A percentile compares a stretch with the other conserved stretches of the same genome.
These are phyloP conservation scores for Parapsyche elsis DNA, from an alignment of 1,140 invertebrate species.

Conservation along the genomic window DNA sequence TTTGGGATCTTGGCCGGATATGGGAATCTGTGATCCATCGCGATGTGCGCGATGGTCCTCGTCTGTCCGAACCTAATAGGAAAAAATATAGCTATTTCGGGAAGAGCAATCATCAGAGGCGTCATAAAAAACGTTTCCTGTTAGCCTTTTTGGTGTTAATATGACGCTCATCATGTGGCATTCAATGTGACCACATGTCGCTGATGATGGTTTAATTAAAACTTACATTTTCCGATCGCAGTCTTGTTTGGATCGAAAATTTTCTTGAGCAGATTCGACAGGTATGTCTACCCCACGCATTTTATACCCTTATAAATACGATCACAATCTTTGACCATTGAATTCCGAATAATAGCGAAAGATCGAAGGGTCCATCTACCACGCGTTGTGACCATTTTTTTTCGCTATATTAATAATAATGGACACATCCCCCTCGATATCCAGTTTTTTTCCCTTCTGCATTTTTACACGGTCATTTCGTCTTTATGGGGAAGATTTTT, in stretches of 20 bases:
- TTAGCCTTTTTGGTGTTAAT: constrained; percentile 10
- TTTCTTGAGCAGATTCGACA: constrained; percentile 31
- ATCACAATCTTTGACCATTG: constrained; percentile 51
- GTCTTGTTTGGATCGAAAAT: constrained; percentile 20
- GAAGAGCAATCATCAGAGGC: not conserved
- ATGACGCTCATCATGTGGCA: not conserved
- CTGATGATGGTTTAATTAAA: constrained; percentile 5
- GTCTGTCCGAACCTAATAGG: constrained; percentile 17
- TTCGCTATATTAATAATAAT: constrained; percentile 30
- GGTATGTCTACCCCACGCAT: constrained; percentile 18
- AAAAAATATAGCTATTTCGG: constrained; percentile 10
- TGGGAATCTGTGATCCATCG: constrained; percentile 22
- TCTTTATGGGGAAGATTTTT: not conserved
- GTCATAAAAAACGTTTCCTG: constrained; percentile 27
- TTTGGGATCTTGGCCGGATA: constrained; percentile 12
- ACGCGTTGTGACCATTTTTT: constrained; percentile 42
- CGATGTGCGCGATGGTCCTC: constrained; percentile 8
- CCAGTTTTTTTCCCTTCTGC: not conserved
- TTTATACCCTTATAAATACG: constrained; percentile 34
- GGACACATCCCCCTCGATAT: constrained; percentile 23
- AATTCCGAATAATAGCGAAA: constrained; percentile 22
- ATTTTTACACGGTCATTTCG: constrained; percentile 47
- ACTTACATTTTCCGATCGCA: not conserved
- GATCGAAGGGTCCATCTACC: constrained; percentile 34
- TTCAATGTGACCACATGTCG: constrained; percentile 18